Base-by-base conservation (phyloP, 2,888 invertebrate species). In the Drosophila testacea region DNA sequence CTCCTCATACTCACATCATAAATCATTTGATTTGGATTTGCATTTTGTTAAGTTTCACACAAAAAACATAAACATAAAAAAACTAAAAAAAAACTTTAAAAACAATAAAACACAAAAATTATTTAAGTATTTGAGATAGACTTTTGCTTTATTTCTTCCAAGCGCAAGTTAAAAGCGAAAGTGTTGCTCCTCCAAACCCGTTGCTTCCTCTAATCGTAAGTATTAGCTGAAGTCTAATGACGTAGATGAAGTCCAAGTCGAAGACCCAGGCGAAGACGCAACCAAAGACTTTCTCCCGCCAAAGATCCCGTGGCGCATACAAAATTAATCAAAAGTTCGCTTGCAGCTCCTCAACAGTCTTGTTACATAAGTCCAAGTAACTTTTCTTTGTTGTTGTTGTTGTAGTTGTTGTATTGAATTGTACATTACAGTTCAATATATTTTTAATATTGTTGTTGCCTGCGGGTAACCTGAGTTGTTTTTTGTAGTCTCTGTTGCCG, bases 291-390 rank as follows among this genome's bases (percentile, higher is more conserved):
- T 72, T 77, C 77, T 86, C 72, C 75, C 56, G 32, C 38, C 44
- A 54, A 56, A 65, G 64, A 68, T 77, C 69, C 70, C 63, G 76
- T 60, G 48, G 62, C 67, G 76, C 81, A 76, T 81, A 81, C 72
- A 32, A 69, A 73, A 71, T 71, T 39, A 70, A 70, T 61, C 60
- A 63, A 64, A 70, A 74, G 51, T 62, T 73, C 13, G 68, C 56
- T 10, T 46, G 47, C 73, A 62, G 76, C 66, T 88, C 87, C 89
- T 88, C 90, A 83, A 88, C 84, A n/a, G n/a, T n/a, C 87, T 85
- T 87, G 83, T 90, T 90, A 84, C 72, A 77, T 79, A 88, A 88
- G 74, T 52, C 6, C 38, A 36, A 66, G 32, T 59, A 38, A 41
- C 30, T 39, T n/a, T 48, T 38, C 9, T 47, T 30, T 50, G 32